Conservation (phyloP, 2,888 invertebrate species). For the Chouioia cunea region DNA sequence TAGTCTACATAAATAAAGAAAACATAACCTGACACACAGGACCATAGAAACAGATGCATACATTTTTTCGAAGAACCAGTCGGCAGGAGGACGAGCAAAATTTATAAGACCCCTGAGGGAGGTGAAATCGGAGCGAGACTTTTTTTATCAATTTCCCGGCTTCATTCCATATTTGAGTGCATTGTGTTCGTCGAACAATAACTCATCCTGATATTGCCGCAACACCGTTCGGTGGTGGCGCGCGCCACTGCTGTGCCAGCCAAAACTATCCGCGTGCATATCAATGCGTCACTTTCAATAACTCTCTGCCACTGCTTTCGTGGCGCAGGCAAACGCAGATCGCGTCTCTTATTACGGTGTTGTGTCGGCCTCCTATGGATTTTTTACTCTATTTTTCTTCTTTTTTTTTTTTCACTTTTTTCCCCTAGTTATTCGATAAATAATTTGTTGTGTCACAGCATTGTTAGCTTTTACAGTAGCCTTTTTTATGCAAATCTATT, state of each 20-base stretch:
- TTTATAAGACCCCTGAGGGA: slow-evolving; percentile 54
- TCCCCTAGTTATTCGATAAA: slow-evolving; percentile 31
- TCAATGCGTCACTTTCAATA: slow-evolving; percentile 53
- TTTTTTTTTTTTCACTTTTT: slow-evolving; percentile 22
- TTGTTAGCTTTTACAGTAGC: not conserved
- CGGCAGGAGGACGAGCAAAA: slow-evolving; percentile 44
- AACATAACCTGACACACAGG: not conserved
- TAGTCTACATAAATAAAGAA: slow-evolving; percentile 22
- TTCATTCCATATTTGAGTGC: slow-evolving; percentile 61
- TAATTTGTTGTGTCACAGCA: not conserved
- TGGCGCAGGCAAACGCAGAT: slow-evolving; percentile 36
- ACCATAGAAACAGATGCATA: slow-evolving; percentile 30
- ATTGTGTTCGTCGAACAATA: slow-evolving; percentile 63
- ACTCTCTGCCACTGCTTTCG: slow-evolving; percentile 35
- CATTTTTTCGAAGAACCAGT: slow-evolving; percentile 38
- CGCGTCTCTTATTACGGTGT: slow-evolving; percentile 40
- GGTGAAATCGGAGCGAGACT: slow-evolving; percentile 50
- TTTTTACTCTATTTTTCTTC: slow-evolving; percentile 27
- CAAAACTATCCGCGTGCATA: slow-evolving; percentile 48
- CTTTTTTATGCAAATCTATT: no score
- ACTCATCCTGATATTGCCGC: slow-evolving; percentile 63
- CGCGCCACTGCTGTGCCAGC: slow-evolving; percentile 19
- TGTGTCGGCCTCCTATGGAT: slow-evolving; percentile 4
- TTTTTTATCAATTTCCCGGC: slow-evolving; percentile 60
- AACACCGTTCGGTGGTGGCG: slow-evolving; percentile 21